Base-by-base conservation (phyloP, 92 coral and sea anemone genomes). In the Palythoa heliodiscus region DNA sequence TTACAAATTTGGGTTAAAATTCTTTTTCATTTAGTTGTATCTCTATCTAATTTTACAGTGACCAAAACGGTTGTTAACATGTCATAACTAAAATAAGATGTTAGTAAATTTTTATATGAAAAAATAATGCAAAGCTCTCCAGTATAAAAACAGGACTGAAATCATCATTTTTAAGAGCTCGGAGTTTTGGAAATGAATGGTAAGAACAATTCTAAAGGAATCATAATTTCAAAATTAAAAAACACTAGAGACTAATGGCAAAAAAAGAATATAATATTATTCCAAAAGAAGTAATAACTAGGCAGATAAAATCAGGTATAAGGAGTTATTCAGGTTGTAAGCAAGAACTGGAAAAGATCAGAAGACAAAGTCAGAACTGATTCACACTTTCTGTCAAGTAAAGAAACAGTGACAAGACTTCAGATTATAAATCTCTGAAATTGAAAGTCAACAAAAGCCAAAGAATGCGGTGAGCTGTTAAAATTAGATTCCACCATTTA, bases 381-480 rank as follows among this genome's bases (percentile, higher is more conserved):
- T 53, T 50, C 23, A 3, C 19, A 52, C 19, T n/a, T 40, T 39
- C 17, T 22, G 47, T 37, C 37, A 17, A 2, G 13, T 17, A 22
- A 37, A 22, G 47, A 61, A 61, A n/a, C 68, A 61, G n/a, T 29
- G 19, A 69, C 11, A 69, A 2, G 7, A 12, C 16, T 69, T 5
- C 15, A 11, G 47, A 20, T 69, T 29, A 17, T 16, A 63, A 61
- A 77, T 38, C 3, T 52, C 0, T 73, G 15, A 73, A 48, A 48
- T 12, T 19, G 47, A 52, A 23, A 24, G 14, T 67, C 17, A 70
- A 66, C 43, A 50, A n/a, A 64, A n/a, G 72, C 16, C 74, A 66
- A 66, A 80, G 84, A 80, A 47, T 20, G 73, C 84, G 43, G 84
- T 78, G 83, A 78, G 71, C 83, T 78, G 83, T 63, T 19, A n/a